A percentile compares a stretch with the other conserved stretches of the same genome.
Evolutionary conservation across 2,888 invertebrate genomes (phyloP).

Genomic region (Ferrisia virgata): DNA sequence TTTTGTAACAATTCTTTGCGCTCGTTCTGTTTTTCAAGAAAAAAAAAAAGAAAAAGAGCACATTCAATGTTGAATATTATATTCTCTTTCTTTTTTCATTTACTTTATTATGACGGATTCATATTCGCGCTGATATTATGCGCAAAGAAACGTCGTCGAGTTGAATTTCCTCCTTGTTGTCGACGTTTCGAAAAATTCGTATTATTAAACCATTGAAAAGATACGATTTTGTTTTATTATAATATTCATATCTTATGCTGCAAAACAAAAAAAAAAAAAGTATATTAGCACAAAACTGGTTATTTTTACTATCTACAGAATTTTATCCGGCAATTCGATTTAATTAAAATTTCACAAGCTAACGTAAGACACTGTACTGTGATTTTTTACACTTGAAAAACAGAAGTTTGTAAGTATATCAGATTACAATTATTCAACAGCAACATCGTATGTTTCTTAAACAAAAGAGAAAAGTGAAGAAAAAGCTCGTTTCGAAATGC

Average conservation of each 20-base stretch:
- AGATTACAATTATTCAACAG: not conserved
- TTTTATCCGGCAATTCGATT: not conserved
- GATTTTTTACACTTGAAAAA: not conserved
- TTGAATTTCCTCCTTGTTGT: not conserved
- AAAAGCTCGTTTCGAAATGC: not conserved
- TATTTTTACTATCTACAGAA: not conserved
- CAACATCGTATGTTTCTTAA: not conserved
- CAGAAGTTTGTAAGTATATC: not conserved
- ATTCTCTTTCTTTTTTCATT: not conserved
- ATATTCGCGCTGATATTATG: not conserved
- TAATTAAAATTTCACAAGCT: not conserved
- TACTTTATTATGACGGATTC: constrained; percentile 4
- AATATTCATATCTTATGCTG: not conserved
- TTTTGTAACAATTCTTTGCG: not conserved
- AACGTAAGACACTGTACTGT: too few species aligned
- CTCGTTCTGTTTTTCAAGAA: too few species aligned
- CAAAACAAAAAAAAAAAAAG: too few species aligned
- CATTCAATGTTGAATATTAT: not conserved
- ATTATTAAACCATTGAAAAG: not conserved
- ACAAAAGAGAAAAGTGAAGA: not conserved
- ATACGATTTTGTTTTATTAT: not conserved
- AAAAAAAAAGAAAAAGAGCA: not conserved
- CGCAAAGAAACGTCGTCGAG: not conserved
- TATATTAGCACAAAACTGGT: not conserved
- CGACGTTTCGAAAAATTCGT: not conserved